These are phyloP conservation scores for Ephestia elutella DNA, from an alignment of 1,140 invertebrate species.

Conservation along the genomic window DNA sequence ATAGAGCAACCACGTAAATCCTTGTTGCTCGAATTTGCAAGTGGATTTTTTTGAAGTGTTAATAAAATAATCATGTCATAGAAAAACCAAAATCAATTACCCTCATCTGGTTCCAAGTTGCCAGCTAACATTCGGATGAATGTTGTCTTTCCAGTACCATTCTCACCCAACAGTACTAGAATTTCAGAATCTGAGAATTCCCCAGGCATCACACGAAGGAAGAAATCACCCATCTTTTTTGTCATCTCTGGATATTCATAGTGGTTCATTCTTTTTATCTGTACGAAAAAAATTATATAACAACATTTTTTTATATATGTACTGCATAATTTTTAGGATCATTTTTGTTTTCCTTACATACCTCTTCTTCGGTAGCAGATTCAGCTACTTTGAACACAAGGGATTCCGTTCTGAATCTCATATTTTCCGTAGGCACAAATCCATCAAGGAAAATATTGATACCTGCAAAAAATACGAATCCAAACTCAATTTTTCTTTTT, in stretches of 20 bases:
- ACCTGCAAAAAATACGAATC: constrained; percentile 71
- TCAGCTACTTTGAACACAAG: constrained; percentile 99
- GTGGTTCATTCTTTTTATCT: constrained; percentile 92
- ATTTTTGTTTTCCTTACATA: constrained; percentile 50
- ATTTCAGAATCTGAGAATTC: constrained; percentile 99
- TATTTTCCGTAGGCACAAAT: constrained; percentile 99
- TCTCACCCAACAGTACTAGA: constrained; percentile 98
- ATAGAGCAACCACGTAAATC: too few relatives aligned
- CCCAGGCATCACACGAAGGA: constrained; percentile 87
- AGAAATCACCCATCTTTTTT: constrained; percentile 90
- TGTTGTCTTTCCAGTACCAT: constrained; percentile 99
- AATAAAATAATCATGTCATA: too few relatives aligned
- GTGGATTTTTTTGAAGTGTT: too few relatives aligned
- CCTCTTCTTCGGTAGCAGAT: constrained; percentile 97
- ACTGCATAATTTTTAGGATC: too few relatives aligned
- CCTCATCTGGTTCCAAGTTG: constrained; percentile 92
- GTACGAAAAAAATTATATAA: not conserved
- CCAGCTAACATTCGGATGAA: constrained; percentile 99
- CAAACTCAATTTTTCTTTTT: too few relatives aligned
- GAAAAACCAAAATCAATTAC: constrained; percentile 55
- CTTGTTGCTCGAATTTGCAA: too few relatives aligned
- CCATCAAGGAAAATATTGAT: constrained; percentile 99
- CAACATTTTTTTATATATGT: too few relatives aligned
- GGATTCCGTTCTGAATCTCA: constrained; percentile 97
- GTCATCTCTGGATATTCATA: constrained; percentile 95